Conservation (phyloP, 1,140 invertebrate species). For the Heterodera carotae region DNA sequence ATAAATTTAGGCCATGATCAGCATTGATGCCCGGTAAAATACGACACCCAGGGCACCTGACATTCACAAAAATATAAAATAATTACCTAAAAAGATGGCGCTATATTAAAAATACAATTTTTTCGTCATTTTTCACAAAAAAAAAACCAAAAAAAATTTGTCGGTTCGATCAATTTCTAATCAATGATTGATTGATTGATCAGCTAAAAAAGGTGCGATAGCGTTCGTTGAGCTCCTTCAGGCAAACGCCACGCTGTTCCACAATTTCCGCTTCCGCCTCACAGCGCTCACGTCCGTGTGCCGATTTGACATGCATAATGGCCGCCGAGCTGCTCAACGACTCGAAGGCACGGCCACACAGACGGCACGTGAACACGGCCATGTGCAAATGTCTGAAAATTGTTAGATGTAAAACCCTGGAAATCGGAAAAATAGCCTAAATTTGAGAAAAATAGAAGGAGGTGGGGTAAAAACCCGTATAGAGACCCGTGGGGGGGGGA, state of each 20-base stretch:
- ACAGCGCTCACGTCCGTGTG: neutral
- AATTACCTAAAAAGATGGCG: too few relatives aligned
- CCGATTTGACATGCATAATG: conserved; percentile 17
- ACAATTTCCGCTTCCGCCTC: conserved; percentile 1
- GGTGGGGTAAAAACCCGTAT: neutral
- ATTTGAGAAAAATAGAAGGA: neutral
- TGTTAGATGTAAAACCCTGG: too few relatives aligned
- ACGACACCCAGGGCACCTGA: too few relatives aligned
- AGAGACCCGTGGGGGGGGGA: too few relatives aligned
- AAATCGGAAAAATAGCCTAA: neutral
- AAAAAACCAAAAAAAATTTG: too few relatives aligned
- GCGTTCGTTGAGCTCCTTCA: conserved; percentile 9
- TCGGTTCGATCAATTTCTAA: too few relatives aligned
- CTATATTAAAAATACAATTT: too few relatives aligned
- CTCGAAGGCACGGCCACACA: conserved; percentile 19
- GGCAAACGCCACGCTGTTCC: neutral
- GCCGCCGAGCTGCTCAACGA: conserved; percentile 22
- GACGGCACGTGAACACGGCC: conserved; percentile 21
- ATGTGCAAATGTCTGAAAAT: conserved; percentile 24
- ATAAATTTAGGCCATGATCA: too few relatives aligned
- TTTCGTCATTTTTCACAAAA: too few relatives aligned
- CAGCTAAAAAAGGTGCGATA: conserved; percentile 4
- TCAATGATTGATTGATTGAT: neutral
- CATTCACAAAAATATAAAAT: too few relatives aligned
- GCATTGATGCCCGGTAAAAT: too few relatives aligned